phyloP scores from a whole-genome alignment of 2,888 invertebrate genomes.

The Napeogenes inachia region DNA sequence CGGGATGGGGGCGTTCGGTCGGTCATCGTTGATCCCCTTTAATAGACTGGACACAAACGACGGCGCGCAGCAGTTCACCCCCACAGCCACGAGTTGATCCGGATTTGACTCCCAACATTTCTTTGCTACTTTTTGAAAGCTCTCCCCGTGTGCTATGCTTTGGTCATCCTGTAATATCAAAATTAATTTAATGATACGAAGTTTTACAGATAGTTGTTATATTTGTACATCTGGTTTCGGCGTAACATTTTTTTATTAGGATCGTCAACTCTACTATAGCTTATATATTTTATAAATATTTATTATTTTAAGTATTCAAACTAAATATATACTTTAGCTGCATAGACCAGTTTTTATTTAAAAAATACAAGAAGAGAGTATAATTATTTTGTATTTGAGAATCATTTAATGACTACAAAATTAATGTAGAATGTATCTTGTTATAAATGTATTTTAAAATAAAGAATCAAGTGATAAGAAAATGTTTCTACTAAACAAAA shows the following conservation, averaged over 20 bases:
- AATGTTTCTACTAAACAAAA: conserved; percentile 3
- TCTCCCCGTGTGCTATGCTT: conserved; percentile 87
- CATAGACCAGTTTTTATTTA: too few species aligned
- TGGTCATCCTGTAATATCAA: conserved; percentile 59
- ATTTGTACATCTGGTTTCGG: too few species aligned
- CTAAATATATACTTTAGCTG: too few species aligned
- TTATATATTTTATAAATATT: too few species aligned
- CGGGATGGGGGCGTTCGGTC: conserved; percentile 78
- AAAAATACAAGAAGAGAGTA: too few species aligned
- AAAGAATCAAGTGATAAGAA: too few species aligned
- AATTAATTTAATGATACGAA: not conserved
- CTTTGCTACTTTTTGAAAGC: conserved; percentile 84
- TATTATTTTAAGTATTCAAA: too few species aligned
- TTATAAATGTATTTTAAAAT: conserved; percentile 6
- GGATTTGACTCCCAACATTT: conserved; percentile 84
- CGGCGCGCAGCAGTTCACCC: conserved; percentile 89
- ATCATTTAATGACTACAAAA: not conserved
- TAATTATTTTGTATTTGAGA: too few species aligned
- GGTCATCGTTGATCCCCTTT: conserved; percentile 70
- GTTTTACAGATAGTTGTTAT: too few species aligned
- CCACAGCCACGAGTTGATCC: conserved; percentile 86
- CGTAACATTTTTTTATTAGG: too few species aligned
- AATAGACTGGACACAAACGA: conserved; percentile 62
- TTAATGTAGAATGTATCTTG: too few species aligned
- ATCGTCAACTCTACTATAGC: too few species aligned